phyloP scores from a whole-genome alignment of 2,113 vertebrate species.

The Cyprinus carpio region DNA sequence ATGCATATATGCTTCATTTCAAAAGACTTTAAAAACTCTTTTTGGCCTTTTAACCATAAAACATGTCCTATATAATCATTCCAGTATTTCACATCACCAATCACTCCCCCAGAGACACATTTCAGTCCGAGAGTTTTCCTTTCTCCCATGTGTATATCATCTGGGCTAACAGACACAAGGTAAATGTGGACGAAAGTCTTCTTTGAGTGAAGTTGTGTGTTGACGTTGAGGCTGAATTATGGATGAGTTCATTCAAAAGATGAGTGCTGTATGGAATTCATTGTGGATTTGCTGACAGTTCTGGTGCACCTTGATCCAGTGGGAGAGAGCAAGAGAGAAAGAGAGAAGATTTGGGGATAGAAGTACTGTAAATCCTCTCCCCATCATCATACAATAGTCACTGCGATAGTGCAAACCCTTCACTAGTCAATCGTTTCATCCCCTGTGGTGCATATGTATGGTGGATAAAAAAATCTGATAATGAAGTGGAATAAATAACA shows the following conservation, averaged over 20 bases:
- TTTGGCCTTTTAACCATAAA: neutral
- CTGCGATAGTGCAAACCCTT: neutral
- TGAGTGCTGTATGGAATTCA: constrained; percentile 65
- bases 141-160: constrained; percentile 60
- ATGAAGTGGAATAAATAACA: neutral
- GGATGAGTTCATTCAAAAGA: constrained; percentile 67
- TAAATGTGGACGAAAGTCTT: constrained; percentile 55
- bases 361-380: constrained; percentile 49
- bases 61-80: constrained; percentile 3
- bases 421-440: constrained; percentile 8
- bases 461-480: constrained; percentile 23
- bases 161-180: constrained; percentile 58
- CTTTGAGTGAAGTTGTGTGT: constrained; percentile 52
- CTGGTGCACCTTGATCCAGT: constrained; percentile 65
- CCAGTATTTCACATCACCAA: neutral
- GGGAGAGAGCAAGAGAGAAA: neutral
- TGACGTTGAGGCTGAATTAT: constrained; percentile 70
- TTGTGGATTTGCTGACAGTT: constrained; percentile 67
- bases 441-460: constrained; percentile 11
- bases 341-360: constrained; percentile 35
- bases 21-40: neutral
- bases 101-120: constrained; percentile 27
- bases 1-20: neutral
- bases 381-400: constrained; percentile 36
- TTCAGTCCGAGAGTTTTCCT: constrained; percentile 55